Percentiles rank a stretch among this genome's conserved stretches.
phyloP scores from a whole-genome alignment of 2,888 invertebrate genomes.

The Ochropleura leucogaster region DNA sequence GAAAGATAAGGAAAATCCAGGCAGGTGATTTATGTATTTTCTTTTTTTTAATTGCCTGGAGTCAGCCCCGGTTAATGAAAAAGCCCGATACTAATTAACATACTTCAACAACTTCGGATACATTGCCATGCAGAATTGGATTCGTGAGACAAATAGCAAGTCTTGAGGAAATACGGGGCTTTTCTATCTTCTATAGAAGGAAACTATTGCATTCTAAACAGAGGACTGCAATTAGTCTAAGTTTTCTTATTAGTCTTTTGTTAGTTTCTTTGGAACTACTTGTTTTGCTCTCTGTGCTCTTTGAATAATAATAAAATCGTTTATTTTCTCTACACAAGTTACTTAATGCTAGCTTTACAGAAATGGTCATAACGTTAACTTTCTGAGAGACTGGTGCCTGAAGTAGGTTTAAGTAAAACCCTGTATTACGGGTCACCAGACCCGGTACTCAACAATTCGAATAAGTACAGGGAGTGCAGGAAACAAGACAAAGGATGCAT shows the following conservation, averaged over 20 bases:
- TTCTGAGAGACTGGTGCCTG: too few relatives aligned
- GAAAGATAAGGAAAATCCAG: conserved; percentile 25
- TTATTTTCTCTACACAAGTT: too few relatives aligned
- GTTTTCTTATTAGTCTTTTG: conserved; percentile 24
- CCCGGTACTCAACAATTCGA: too few relatives aligned
- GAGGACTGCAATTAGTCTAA: conserved; percentile 22
- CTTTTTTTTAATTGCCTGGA: conserved; percentile 36
- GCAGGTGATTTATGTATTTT: conserved; percentile 31
- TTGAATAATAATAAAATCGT: too few relatives aligned
- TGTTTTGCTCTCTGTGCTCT: not conserved
- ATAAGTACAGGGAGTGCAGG: too few relatives aligned
- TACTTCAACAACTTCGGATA: conserved; percentile 47
- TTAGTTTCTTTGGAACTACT: conserved; percentile 21
- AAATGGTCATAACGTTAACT: too few relatives aligned
- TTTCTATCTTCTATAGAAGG: conserved; percentile 14
- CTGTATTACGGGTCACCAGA: too few relatives aligned
- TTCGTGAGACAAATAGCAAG: conserved; percentile 43
- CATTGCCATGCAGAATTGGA: conserved; percentile 36
- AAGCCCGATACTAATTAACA: conserved; percentile 53
- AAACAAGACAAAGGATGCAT: too few relatives aligned
- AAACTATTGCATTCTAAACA: conserved; percentile 36
- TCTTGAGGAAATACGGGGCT: conserved; percentile 10
- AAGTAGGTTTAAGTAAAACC: too few relatives aligned
- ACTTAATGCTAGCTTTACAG: too few relatives aligned
- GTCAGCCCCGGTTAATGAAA: conserved; percentile 50